Evolutionary conservation across 2,113 vertebrate species (phyloP).

Genomic region (Aegithalos caudatus): DNA sequence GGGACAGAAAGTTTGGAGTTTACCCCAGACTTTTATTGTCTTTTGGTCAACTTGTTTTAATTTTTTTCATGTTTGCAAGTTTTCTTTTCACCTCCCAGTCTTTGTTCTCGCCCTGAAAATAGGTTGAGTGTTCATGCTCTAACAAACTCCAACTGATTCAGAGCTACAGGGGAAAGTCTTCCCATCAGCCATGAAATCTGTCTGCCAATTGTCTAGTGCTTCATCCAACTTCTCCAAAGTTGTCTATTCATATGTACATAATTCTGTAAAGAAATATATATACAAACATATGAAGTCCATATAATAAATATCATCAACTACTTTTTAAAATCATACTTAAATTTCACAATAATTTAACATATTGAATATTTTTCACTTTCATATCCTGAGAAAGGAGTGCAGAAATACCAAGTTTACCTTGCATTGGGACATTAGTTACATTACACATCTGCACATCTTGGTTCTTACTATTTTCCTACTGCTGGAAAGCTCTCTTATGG

Average conservation of each 20-base stretch:
- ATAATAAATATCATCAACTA: background rate
- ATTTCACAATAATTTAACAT: background rate
- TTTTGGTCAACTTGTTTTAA: background rate
- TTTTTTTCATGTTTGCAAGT: background rate
- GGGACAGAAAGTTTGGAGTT: background rate
- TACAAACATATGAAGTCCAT: background rate
- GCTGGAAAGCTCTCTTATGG: background rate
- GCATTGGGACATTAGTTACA: background rate
- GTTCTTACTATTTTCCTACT: background rate
- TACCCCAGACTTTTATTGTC: background rate
- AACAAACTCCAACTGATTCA: background rate
- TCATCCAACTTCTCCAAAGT: background rate
- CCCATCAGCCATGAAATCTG: background rate
- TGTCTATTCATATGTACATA: background rate
- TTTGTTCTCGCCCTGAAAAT: background rate
- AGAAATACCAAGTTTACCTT: background rate
- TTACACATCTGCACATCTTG: background rate
- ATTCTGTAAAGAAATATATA: background rate
- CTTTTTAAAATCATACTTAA: background rate
- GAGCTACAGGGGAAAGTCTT: background rate
- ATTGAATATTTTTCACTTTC: background rate
- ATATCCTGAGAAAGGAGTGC: background rate
- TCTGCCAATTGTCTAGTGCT: background rate
- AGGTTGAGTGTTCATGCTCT: background rate
- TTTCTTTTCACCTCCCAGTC: background rate